Conservation (phyloP, 2,888 invertebrate genomes). For the Ischnura elegans region DNA sequence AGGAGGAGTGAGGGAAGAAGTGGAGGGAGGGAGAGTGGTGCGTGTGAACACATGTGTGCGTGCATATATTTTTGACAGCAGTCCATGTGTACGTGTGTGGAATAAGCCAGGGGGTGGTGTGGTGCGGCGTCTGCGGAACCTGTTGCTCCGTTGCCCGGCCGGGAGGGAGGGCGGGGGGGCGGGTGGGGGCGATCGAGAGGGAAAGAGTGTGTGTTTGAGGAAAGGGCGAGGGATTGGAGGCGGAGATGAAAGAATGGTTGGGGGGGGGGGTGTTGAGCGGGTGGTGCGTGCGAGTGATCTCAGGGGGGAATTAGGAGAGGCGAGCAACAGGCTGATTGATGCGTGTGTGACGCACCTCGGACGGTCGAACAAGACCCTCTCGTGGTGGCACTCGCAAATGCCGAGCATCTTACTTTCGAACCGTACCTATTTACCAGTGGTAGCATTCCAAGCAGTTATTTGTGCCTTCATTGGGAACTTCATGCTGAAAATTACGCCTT, state of each 20-base stretch:
- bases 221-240: neutral
- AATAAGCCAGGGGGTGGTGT: conserved; percentile 23
- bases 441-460: no score
- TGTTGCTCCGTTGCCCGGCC: conserved; percentile 34
- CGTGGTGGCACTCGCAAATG: no score
- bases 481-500: no score
- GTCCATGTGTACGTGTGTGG: neutral
- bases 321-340: neutral
- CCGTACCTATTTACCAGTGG: no score
- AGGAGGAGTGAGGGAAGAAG: neutral
- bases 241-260: neutral
- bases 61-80: neutral
- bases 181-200: neutral
- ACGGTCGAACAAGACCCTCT: neutral
- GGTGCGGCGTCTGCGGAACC: conserved; percentile 49
- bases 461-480: no score
- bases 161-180: neutral
- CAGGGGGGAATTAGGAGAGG: neutral
- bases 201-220: neutral
- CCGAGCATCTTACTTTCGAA: no score
- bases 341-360: neutral
- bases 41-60: neutral
- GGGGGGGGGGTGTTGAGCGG: neutral
- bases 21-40: neutral
- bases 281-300: neutral